Base-by-base conservation (phyloP, 2,888 invertebrate genomes). In the Lysandra bellargus region DNA sequence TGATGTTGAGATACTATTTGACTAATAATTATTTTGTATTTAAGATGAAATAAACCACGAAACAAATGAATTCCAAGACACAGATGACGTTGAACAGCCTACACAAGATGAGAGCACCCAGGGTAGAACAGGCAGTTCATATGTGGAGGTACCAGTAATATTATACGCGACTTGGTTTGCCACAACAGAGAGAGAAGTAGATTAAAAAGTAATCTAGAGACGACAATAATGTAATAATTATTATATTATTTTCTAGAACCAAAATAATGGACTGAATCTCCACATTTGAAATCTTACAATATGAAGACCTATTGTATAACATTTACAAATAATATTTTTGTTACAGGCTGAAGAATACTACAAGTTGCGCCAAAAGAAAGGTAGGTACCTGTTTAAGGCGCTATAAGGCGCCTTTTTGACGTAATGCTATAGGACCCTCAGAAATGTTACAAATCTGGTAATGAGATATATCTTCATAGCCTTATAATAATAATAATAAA, bases 301-400 rank as follows among this genome's bases (percentile, higher is more conserved):
- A 57, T 3, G 4, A 57, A 17, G 57, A 23, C 23, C 23, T 57
- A 17, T 17, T 57, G n/a, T 2, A 6, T 23, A 7, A 61, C 7
- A 61, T 12, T 9, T 61, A 4, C 1, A 61, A n/a, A n/a, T 9
- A 64, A 9, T 2, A 4, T 33, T 37, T 69, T 14, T 37, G 14
- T 69, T 69, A 33, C 69, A 69, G 69, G 33, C 69, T 17, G 69
- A 69, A 69, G 69, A 33, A 69, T 69, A 69, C 69, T 69, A 33
- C 33, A 69, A 5, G 4, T 37, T 14, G 12, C 69, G 69, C 5
- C 69, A 69, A 37, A 33, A 69, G 14, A 69, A 14, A 14, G 69
- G 69, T 69, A 69, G 0, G 33, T 69, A 33, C 14, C 53, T 14
- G 17, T 57, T 23, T 23, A 23, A 23, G 23, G 23, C 23, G 23